Evolutionary conservation across 2,797 vertebrate species (phyloP), one percentile per base, ranked within the genome.

Genomic region (Leptodactylus fallax): DNA sequence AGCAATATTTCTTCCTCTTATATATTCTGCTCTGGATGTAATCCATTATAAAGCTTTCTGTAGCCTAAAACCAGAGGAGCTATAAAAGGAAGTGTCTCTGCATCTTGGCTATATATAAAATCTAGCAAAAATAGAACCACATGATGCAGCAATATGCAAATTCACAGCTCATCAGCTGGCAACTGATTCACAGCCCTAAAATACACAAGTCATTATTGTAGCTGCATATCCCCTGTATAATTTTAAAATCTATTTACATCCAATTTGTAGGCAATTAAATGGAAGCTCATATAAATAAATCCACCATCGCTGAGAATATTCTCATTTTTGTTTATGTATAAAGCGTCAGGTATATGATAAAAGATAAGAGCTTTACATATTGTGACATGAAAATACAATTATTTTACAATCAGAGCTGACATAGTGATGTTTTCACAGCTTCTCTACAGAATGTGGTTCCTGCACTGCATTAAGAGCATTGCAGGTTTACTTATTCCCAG

Each of bases 71-170:
- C 49, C 67, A 21, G 82, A 45, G 10, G 36, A 61, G 71, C 83
- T 85, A 77, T 85, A 76, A 85, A 85, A 76, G 76, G 56, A 55
- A 6, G 71, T 51, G 36, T 85, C 53, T 72, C 83, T 61, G 83
- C 36, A 74, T 76, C 71, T 17, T 17, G 13, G 69, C 71, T 85
- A 85, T 85, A 85, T 85, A 85, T 85, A 85, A 76, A 85, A 60
- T 7, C 71, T 85, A 71, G 83, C 71, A 63, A 61, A 61, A 76
- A 76, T 36, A 76, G 36, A 85, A 60, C 19, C 83, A 85, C 83
- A 85, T 85, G 71, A 85, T 85, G 14, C 71, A 85, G 83, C 83
- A 76, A 51, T 85, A 85, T 85, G 71, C 36, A 85, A 69, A 76
- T 6, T 27, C 69, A 85, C 69, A 25, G 83, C 55, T 85, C 21